phyloP scores from a whole-genome alignment of 2,888 invertebrate species.

The Parnassius mnemosyne region DNA sequence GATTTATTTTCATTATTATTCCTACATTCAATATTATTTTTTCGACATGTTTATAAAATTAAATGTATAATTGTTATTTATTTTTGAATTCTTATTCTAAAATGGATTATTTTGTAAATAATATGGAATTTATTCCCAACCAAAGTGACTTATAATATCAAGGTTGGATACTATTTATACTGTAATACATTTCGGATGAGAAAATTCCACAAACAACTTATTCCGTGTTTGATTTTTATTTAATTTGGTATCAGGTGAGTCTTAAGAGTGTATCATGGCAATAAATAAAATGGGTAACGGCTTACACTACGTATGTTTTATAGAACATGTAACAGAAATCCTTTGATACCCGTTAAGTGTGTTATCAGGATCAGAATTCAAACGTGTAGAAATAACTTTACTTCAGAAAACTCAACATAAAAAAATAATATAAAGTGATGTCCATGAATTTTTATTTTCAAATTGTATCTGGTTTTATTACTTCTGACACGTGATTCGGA shows the following conservation, averaged over 20 bases:
- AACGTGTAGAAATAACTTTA: no score
- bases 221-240: slow-evolving; percentile 1
- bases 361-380: no score
- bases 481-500: no score
- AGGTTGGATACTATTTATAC: not conserved
- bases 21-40: not conserved
- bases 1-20: not conserved
- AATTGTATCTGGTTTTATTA: no score
- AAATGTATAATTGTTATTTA: not conserved
- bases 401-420: no score
- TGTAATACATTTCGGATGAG: slow-evolving; percentile 2
- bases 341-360: no score
- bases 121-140: not conserved
- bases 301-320: not conserved
- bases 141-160: not conserved
- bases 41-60: slow-evolving; percentile 4
- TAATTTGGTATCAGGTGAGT: slow-evolving; percentile 2
- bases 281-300: not conserved
- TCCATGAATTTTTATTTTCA: no score
- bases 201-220: slow-evolving; percentile 3
- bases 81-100: not conserved
- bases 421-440: no score
- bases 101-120: slow-evolving; percentile 1
- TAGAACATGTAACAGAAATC: no score
- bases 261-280: not conserved